These are phyloP conservation scores for Nannoperca obscura DNA, from an alignment of 2,797 vertebrate genomes.

Conservation along the genomic window DNA sequence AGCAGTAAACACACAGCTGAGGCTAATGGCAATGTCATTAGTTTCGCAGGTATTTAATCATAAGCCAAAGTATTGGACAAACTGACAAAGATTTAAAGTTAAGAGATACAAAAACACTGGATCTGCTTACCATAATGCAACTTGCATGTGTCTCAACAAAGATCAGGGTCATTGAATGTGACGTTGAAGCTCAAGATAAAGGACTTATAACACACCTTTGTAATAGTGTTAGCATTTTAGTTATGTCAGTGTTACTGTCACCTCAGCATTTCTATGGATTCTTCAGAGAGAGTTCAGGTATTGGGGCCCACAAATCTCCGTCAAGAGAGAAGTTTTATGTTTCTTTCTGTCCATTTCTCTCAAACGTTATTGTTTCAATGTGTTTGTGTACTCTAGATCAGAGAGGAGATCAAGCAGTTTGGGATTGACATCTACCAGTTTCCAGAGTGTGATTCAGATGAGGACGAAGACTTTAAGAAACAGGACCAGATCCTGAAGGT, in stretches of 20 bases:
- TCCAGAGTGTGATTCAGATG: conserved; percentile 90
- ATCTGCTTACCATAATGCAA: background rate
- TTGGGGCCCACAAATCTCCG: background rate
- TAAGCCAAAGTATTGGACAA: background rate
- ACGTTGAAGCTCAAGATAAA: background rate
- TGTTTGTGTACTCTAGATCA: conserved; percentile 79
- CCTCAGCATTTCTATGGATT: background rate
- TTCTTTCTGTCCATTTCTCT: background rate
- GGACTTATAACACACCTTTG: background rate
- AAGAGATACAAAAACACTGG: background rate
- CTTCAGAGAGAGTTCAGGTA: background rate
- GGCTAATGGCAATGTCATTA: background rate
- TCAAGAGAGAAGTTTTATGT: background rate
- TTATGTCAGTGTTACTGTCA: background rate
- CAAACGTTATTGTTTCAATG: background rate
- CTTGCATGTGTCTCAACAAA: background rate
- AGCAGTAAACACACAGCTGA: background rate
- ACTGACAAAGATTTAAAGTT: no score
- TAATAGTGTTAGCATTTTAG: background rate
- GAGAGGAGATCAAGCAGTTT: conserved; percentile 86
- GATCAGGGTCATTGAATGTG: background rate
- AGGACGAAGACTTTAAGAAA: conserved; percentile 88
- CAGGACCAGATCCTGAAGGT: conserved; percentile 86
- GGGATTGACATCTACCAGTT: conserved; percentile 91
- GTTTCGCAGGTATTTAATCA: no score